Base-by-base conservation (phyloP, 2,797 vertebrate species). In the Hapalemur alaotrensis region DNA sequence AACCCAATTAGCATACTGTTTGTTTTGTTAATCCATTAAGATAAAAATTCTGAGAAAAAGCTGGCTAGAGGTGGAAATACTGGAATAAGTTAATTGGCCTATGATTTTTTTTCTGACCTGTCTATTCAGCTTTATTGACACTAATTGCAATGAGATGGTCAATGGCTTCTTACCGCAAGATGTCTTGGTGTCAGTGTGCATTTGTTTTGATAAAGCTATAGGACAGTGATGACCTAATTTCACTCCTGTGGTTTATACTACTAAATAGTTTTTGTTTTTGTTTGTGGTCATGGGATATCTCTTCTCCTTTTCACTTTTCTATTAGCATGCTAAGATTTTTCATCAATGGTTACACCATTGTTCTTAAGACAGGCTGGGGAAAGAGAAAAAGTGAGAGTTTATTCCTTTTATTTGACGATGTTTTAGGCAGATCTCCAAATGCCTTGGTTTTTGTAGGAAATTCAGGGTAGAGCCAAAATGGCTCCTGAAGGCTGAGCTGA, bases 11-110 rank as follows among this genome's bases (percentile, higher is more conserved):
- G 28, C 25, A 59, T 18, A 72, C 17, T 65, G 63, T 65, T 11
- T 73, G 30, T 65, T 97, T 93, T 83, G 83, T 75, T 73, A 93
- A 83, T 65, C 4, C 50, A 46, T 79, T 79, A 91, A 91, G 65
- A 83, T 72, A 8, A 95, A 91, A 59, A 84, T 91, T 81, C 72
- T 78, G 41, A 70, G 69, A 93, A 78, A 57, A 13, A 72, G 18
- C 7, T 57, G 69, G 46, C 46, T 63, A 75, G 41, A 89, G 59
- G 61, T 59, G 30, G 78, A 94, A 94, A 91, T 67, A 89, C 46
- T 30, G 28, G 81, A 85, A 54, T 50, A 76, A 69, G 22, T 88
- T 96, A 85, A 83, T 50, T 90, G 63, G 59, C 13, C 50, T 50
- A 22, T 85, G 25, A 80, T 72, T 79, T 95, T 80, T 52, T 72